phyloP scores from a whole-genome alignment of 2,113 vertebrate species.

The Conger conger region DNA sequence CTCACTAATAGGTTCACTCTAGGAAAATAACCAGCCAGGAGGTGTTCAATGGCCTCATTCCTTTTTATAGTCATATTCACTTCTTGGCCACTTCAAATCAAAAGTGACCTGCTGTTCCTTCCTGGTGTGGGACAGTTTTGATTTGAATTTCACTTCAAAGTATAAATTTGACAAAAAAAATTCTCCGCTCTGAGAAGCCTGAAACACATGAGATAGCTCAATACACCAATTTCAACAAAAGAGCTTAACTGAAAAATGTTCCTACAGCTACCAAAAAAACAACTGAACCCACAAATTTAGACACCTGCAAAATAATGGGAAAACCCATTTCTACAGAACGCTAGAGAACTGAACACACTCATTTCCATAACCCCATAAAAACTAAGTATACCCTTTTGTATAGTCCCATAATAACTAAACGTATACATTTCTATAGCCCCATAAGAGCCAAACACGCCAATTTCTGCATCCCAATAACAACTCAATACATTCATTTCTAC shows the following conservation, averaged over 20 bases:
- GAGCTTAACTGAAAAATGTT: no score
- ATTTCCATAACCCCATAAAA: neutral
- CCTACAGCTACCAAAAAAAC: no score
- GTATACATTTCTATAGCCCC: no score
- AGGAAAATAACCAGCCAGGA: neutral
- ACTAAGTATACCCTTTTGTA: neutral
- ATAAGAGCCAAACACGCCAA: no score
- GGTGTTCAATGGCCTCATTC: neutral
- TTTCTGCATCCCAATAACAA: neutral
- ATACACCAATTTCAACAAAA: no score
- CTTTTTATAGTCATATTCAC: neutral
- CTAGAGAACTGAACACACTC: no score
- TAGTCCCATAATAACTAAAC: neutral
- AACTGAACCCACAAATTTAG: no score
- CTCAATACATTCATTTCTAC: neutral
- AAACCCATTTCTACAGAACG: no score
- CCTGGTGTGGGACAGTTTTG: neutral
- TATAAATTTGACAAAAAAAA: neutral
- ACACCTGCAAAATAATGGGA: no score
- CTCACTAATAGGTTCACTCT: conserved; percentile 5
- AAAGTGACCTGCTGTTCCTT: neutral
- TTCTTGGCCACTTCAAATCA: neutral
- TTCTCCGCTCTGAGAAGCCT: neutral
- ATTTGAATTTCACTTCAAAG: neutral
- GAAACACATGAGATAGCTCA: no score